Evolutionary conservation across 1,140 invertebrate species (phyloP), one percentile per base, ranked within the genome.

Genomic region (Tetramorium parvispinum): DNA sequence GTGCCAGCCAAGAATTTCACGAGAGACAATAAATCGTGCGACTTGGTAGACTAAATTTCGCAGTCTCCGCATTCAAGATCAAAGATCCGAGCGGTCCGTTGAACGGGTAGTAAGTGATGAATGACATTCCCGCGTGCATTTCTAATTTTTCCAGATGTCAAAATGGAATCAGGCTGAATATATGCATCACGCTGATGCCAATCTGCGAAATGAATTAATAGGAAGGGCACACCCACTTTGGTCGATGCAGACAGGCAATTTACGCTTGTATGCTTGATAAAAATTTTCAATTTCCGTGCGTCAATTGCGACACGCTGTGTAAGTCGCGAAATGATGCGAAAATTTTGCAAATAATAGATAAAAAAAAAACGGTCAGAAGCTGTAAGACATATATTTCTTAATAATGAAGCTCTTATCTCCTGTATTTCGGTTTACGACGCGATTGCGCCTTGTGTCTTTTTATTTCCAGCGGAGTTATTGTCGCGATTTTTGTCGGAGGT

Each of bases 151-250:
- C 40, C 18, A 46, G 24, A 18, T 32, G 27, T 66, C n/a, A 51
- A 51, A 78, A 18, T 46, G n/a, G 57, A 63, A 65, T 49, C 18
- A 6, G 24, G 24, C 21, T 46, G 6, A 37, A 32, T 37, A 21
- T 51, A 27, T 32, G 32, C 24, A 37, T 37, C 13, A 57, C 1
- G 27, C 11, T n/a, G 76, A 79, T 66, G 27, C n/a, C 59, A 59
- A 63, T 83, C 65, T 43, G 68, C 77, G 75, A 89, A 90, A 86
- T 89, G 63, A 87, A 88, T 81, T 89, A 91, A 90, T 90, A 85
- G 70, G 86, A 88, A 91, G 73, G 87, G 83, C 87, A 86, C 90
- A 85, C 76, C 79, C 57, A 59, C 71, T 75, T 65, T 57, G 27
- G 3, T 27, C 43, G 85, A 81, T 51, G 86, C 55, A 27, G 83